Percentiles rank a stretch among this genome's conserved stretches.
Conservation (phyloP, 1,140 invertebrate genomes). For the Bombus picipes region DNA sequence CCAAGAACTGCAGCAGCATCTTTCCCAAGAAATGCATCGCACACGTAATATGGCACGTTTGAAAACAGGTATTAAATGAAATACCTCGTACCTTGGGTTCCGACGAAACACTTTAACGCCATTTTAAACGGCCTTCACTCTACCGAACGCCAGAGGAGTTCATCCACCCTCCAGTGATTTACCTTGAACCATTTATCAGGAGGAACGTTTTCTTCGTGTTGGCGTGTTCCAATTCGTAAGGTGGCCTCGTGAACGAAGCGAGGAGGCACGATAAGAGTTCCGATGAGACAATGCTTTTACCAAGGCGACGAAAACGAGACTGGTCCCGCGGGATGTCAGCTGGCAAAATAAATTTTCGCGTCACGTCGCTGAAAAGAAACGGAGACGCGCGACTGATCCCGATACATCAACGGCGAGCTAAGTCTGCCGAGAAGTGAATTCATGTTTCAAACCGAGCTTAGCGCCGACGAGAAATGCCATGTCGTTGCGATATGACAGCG, state of each 20-base stretch:
- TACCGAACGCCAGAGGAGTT: neutral
- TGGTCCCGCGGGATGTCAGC: neutral
- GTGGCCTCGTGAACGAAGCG: neutral
- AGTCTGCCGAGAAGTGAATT: neutral
- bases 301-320: neutral
- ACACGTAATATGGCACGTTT: neutral
- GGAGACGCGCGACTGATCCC: slow-evolving; percentile 5
- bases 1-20: neutral
- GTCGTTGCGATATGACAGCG: no score
- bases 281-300: slow-evolving; percentile 29
- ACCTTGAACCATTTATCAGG: neutral
- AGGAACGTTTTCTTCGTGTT: neutral
- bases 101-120: neutral
- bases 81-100: neutral
- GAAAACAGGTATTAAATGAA: neutral
- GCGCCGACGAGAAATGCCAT: neutral
- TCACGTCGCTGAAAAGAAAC: slow-evolving; percentile 9
- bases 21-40: neutral
- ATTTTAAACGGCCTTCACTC: neutral
- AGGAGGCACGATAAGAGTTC: neutral
- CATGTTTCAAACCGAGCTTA: neutral
- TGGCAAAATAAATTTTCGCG: slow-evolving; percentile 28
- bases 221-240: neutral
- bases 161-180: neutral
- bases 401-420: neutral